Base-by-base conservation (phyloP, 2,797 vertebrate species). In the Denticeps clupeoides region DNA sequence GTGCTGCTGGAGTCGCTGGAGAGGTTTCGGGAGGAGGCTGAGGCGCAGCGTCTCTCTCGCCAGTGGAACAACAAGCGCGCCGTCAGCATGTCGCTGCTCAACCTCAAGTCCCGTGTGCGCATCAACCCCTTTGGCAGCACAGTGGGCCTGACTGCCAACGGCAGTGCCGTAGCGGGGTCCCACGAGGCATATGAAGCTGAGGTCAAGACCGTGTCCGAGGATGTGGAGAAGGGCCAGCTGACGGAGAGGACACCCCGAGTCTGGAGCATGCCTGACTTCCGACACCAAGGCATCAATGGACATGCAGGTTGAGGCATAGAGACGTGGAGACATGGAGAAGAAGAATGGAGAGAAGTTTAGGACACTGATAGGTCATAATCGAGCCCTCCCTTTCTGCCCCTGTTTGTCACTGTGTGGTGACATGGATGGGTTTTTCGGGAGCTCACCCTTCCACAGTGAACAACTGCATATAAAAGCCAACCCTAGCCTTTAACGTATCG, bases 211-310 rank as follows among this genome's bases (percentile, higher is more conserved):
- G 87, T 97, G 64, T 93, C 91, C 0, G 90, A 88, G 70, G 90
- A 97, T 0, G 93, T 97, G 63, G 93, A 98, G 66, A 78, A 77
- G 43, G 79, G 74, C 26, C 59, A 41, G 47, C 62, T 22, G 22
- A 38, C 75, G 0, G 83, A 80, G 41, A 72, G 79, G 15, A 64
- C 69, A 0, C 83, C 81, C 31, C 84, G 89, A 40, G 72, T 88
- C 51, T 93, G 92, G 90, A 99, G 92, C 82, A 79, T 94, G 87
- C 93, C 93, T 0, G 90, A 99, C 59, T 91, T 97, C 64, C 80
- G 77, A 58, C 73, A 77, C 60, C 82, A 84, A 59, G 73, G 72
- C 45, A 24, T 53, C 2, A 60, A 51, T 49, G 70, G 64, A 4
- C 72, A 66, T 38, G 60, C 75, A 0, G 70, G 64, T 45, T 82